Evolutionary conservation across 2,797 vertebrate species (phyloP).

Genomic region (Phataginus tricuspis): DNA sequence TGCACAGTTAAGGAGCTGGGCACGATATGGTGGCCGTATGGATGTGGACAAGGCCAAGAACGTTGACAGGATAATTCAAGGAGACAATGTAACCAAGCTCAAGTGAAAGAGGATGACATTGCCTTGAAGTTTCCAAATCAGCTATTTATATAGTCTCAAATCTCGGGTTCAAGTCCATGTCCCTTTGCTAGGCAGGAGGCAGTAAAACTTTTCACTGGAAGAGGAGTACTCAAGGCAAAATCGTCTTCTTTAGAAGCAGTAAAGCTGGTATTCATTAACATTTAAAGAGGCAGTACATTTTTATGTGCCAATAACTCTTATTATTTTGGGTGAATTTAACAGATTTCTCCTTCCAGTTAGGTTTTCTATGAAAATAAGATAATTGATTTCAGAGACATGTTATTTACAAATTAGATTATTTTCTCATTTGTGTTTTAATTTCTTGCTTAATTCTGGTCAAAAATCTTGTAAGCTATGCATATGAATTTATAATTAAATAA

Average conservation of each 20-base stretch:
- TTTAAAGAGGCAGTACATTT: conserved; percentile 80
- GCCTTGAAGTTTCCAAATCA: neutral
- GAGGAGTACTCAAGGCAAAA: conserved; percentile 63
- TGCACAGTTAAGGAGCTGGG: neutral
- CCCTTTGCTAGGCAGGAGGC: neutral
- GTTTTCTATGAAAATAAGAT: conserved; percentile 85
- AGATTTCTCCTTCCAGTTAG: conserved; percentile 71
- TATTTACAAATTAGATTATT: conserved; percentile 86
- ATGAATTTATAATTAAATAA: conserved; percentile 79
- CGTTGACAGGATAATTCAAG: neutral
- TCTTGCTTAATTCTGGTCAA: conserved; percentile 80
- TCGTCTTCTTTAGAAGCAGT: conserved; percentile 75
- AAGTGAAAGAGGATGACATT: neutral
- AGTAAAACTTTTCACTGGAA: conserved; percentile 5
- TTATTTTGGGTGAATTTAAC: conserved; percentile 83
- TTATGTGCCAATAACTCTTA: conserved; percentile 80
- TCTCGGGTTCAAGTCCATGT: neutral
- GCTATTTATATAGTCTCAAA: neutral
- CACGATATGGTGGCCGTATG: neutral
- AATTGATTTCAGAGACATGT: conserved; percentile 86
- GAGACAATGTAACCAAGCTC: neutral
- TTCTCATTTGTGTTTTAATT: conserved; percentile 86
- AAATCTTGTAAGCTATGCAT: conserved; percentile 61
- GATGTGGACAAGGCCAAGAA: neutral
- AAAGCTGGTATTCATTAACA: conserved; percentile 83